phyloP scores from a whole-genome alignment of 2,888 invertebrate genomes.

The Macropis europaea region DNA sequence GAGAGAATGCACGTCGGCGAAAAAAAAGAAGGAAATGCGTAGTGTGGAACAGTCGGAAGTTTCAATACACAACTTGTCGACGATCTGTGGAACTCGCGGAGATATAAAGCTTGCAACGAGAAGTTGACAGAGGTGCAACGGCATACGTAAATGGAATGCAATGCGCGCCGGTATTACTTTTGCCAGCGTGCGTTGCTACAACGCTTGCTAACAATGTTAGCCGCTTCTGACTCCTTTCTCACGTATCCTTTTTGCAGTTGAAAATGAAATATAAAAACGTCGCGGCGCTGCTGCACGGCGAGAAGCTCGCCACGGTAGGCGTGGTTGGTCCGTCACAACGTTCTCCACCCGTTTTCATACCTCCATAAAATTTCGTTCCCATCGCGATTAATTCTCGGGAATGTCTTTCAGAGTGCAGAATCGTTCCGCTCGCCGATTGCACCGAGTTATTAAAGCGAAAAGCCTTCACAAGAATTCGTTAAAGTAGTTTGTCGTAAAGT shows the following conservation, averaged over 20 bases:
- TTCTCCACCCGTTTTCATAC: slow-evolving; percentile 1
- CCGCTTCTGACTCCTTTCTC: slow-evolving; percentile 37
- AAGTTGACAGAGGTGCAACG: slow-evolving; percentile 44
- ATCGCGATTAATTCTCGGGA: slow-evolving; percentile 19
- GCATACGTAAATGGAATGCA: slow-evolving; percentile 58
- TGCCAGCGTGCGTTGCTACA: slow-evolving; percentile 13
- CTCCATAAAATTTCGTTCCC: slow-evolving; percentile 16
- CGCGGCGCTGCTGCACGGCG: background rate
- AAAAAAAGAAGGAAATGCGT: background rate
- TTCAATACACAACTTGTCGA: slow-evolving; percentile 42
- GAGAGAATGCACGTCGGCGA: background rate
- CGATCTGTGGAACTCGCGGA: slow-evolving; percentile 31
- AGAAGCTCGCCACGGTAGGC: slow-evolving; percentile 5
- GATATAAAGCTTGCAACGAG: slow-evolving; percentile 50
- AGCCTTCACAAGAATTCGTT: background rate
- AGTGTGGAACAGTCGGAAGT: slow-evolving; percentile 1
- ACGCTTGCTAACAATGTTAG: slow-evolving; percentile 52
- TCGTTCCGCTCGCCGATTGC: background rate
- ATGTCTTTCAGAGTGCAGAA: slow-evolving; percentile 5
- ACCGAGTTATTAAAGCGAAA: background rate
- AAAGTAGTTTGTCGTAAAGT: background rate
- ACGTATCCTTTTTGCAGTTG: slow-evolving; percentile 30
- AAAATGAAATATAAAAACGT: slow-evolving; percentile 44
- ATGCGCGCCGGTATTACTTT: slow-evolving; percentile 45
- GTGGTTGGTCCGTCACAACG: background rate